Conservation (phyloP, 2,113 vertebrate genomes). For the Emydocephalus ijimae region DNA sequence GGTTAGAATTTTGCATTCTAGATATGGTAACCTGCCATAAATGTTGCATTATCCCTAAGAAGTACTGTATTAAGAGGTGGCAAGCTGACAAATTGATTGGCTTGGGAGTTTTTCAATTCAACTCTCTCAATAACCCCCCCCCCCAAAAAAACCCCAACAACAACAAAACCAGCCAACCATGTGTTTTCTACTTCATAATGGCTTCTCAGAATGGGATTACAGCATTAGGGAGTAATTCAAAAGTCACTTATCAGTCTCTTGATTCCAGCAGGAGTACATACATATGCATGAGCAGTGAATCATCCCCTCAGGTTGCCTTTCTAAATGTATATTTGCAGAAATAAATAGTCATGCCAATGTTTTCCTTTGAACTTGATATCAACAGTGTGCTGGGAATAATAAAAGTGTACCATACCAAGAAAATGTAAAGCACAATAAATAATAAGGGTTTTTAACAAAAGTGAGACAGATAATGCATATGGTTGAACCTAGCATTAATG, state of each 20-base stretch:
- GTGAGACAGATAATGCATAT: background rate
- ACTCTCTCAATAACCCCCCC: background rate
- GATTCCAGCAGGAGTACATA: background rate
- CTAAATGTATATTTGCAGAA: background rate
- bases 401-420: background rate
- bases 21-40: background rate
- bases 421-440: background rate
- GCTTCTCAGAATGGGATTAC: slow-evolving; percentile 2
- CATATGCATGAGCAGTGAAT: slow-evolving; percentile 1
- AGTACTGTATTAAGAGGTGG: background rate
- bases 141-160: too few species aligned
- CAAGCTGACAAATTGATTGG: background rate
- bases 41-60: background rate
- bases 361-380: background rate
- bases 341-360: slow-evolving; percentile 13
- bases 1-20: background rate
- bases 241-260: background rate
- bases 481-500: background rate
- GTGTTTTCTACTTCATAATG: background rate
- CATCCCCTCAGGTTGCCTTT: slow-evolving; percentile 4
- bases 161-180: background rate
- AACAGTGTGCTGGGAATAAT: background rate
- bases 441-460: slow-evolving; percentile 2
- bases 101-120: background rate
- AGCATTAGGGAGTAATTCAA: background rate